These are phyloP conservation scores for Cololabis saira DNA, from an alignment of 2,113 vertebrate genomes.

Conservation along the genomic window DNA sequence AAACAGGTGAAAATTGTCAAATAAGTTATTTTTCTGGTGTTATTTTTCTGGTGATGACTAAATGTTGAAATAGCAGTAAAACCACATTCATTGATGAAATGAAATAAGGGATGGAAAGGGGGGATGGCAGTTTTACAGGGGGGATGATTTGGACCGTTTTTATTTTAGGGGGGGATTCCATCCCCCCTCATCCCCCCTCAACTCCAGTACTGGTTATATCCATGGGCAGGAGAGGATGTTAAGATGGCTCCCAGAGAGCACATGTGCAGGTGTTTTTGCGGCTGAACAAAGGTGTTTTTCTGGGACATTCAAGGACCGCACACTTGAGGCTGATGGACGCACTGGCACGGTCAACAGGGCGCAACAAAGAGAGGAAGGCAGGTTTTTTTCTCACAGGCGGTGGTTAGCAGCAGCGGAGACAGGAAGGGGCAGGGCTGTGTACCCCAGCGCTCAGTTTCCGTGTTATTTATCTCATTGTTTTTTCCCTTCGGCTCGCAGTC, in stretches of 20 bases:
- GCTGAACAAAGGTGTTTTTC: conserved; percentile 29
- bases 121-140: too few relatives aligned
- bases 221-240: too few relatives aligned
- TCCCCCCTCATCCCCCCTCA: too few relatives aligned
- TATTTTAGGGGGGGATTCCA: too few relatives aligned
- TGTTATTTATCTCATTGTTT: conserved; percentile 76
- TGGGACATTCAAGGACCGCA: conserved; percentile 18
- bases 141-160: too few relatives aligned
- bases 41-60: too few relatives aligned
- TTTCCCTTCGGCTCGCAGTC: conserved; percentile 31
- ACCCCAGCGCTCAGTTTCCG: conserved; percentile 65
- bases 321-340: conserved; percentile 53
- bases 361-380: conserved; percentile 84
- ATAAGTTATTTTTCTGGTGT: too few relatives aligned
- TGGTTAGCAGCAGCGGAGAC: conserved; percentile 56
- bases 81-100: too few relatives aligned
- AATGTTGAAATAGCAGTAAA: too few relatives aligned
- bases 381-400: conserved; percentile 46
- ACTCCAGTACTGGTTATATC: too few relatives aligned
- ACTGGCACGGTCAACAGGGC: conserved; percentile 62
- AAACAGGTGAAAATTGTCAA: too few relatives aligned
- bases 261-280: conserved; percentile 37
- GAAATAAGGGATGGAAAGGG: too few relatives aligned
- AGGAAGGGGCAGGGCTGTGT: conserved; percentile 78
- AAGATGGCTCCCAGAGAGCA: not conserved